Conservation (phyloP, 2,113 vertebrate genomes). For the Dipodomys spectabilis region DNA sequence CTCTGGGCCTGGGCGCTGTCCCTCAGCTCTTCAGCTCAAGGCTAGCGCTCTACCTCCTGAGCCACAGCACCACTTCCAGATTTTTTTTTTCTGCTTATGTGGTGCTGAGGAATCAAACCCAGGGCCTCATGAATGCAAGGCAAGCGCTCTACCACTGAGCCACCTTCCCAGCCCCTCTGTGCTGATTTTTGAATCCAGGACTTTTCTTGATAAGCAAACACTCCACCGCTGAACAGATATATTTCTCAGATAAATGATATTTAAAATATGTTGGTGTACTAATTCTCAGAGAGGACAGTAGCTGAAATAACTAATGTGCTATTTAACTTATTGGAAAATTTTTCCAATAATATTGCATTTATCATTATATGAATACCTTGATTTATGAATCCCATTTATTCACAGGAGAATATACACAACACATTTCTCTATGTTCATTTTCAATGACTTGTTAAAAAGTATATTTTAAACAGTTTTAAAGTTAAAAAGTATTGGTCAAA, state of each 20-base stretch:
- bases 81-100: too few relatives aligned
- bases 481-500: not conserved
- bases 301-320: not conserved
- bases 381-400: conserved; percentile 26
- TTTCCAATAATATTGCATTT: not conserved
- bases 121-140: too few relatives aligned
- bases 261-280: conserved; percentile 2
- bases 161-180: too few relatives aligned
- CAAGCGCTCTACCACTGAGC: too few relatives aligned
- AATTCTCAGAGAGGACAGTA: conserved; percentile 13
- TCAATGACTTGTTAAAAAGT: conserved; percentile 9
- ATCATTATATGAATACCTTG: not conserved
- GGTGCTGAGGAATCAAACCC: too few relatives aligned
- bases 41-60: too few relatives aligned
- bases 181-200: not conserved
- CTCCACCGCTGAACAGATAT: not conserved
- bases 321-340: conserved; percentile 14
- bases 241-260: conserved; percentile 18
- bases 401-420: not conserved
- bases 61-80: too few relatives aligned
- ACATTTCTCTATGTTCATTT: conserved; percentile 7
- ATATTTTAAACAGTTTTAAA: not conserved
- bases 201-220: not conserved
- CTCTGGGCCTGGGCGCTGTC: too few relatives aligned
- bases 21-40: too few relatives aligned